These are phyloP conservation scores for Lepilemur septentrionalis DNA, from an alignment of 2,797 vertebrate species.

Conservation along the genomic window DNA sequence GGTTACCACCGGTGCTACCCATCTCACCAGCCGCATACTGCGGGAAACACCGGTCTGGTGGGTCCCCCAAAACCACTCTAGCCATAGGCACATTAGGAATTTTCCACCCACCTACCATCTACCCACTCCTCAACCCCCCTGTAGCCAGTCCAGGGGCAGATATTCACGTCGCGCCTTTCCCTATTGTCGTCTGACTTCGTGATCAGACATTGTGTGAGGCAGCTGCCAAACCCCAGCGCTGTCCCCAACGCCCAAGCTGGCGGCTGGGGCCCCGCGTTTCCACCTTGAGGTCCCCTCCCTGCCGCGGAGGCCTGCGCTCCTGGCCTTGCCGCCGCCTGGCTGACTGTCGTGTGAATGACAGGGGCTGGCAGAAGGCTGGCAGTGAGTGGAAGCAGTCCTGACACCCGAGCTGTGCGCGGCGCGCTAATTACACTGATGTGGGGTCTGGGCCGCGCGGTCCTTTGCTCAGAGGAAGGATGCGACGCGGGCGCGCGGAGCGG, in stretches of 20 bases:
- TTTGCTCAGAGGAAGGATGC: constrained; percentile 81
- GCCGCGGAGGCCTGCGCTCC: neutral
- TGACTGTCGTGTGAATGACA: constrained; percentile 70
- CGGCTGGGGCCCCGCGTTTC: neutral
- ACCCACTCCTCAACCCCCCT: neutral
- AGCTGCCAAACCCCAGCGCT: neutral
- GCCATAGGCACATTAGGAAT: neutral
- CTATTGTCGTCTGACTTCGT: neutral
- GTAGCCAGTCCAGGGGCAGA: neutral
- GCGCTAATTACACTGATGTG: constrained; percentile 84
- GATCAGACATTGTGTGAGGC: neutral
- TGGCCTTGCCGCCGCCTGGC: constrained; percentile 45
- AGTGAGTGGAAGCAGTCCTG: constrained; percentile 85
- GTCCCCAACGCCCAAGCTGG: neutral
- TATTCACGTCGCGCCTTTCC: neutral
- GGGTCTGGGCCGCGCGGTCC: constrained; percentile 74
- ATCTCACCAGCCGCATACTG: neutral
- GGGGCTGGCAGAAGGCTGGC: constrained; percentile 76
- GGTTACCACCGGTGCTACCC: rapidly evolving
- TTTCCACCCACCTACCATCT: neutral
- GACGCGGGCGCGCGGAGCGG: constrained; percentile 81
- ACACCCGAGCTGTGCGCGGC: constrained; percentile 88
- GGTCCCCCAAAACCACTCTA: neutral
- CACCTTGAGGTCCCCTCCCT: neutral
- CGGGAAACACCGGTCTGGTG: neutral